Base-by-base conservation (phyloP, 2,797 vertebrate genomes). In the Champsocephalus esox region DNA sequence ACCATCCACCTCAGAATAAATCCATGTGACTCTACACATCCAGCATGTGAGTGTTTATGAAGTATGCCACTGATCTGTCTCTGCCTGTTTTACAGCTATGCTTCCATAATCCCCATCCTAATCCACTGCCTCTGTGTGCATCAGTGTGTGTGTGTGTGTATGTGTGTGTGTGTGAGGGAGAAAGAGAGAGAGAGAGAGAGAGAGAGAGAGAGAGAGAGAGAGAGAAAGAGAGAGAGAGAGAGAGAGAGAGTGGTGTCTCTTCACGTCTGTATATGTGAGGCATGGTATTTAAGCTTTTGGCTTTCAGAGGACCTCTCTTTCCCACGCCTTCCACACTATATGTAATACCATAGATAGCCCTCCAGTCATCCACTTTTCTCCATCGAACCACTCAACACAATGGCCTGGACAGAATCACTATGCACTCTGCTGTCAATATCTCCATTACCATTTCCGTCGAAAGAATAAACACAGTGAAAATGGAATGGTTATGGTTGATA, bases 71-170 rank as follows among this genome's bases (percentile, higher is more conserved):
- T 82, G 90, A 92, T 91, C 88, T 87, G 88, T 88, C 83, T 85
- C 77, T 87, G 86, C 84, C 87, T 87, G 86, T 92, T 90, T 87
- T 89, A 88, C 87, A 84, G 84, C 83, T 85, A 82, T 81, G 84
- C 81, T 84, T 81, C 76, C 38, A 79, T 92, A 92, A 94, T 93
- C 92, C 89, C 66, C 73, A 75, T 86, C 88, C 81, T 93, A 93
- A 93, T 91, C 92, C 92, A 87, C 69, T 68, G 83, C 77, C 58
- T 84, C 28, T 80, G 62, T 71, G 66, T 75, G 56, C 51, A 43
- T 61, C 46, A 5, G 57, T 66, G 44, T 56, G 34, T 65, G 28
- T 56, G 8, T 45, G 24, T 50, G 8, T 77, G 8, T 49, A 34
- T 57, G 55, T 67, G 46, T 12, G 67, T 59, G n/a, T 55, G 44